Evolutionary conservation across 2,888 invertebrate genomes (phyloP).

Genomic region (Cataglyphis altisquamis): DNA sequence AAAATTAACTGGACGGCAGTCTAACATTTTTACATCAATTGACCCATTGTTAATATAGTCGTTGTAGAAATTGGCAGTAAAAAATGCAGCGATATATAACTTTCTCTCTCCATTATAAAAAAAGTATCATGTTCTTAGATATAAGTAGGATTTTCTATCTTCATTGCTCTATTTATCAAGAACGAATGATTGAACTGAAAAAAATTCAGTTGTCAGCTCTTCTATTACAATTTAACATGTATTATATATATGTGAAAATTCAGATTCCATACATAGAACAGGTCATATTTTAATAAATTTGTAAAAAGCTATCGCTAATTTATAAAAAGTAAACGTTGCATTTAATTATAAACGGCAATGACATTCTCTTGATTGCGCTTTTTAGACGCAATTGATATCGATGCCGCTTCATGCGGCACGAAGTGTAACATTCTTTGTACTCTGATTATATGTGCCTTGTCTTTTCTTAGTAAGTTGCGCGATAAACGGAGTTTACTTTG

Average conservation of each 20-base stretch:
- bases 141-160: neutral
- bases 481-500: neutral
- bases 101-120: slow-evolving; percentile 5
- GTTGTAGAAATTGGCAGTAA: slow-evolving; percentile 48
- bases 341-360: slow-evolving; percentile 70
- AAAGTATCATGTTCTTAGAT: neutral
- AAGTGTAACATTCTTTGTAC: slow-evolving; percentile 50
- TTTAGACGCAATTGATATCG: slow-evolving; percentile 12
- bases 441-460: slow-evolving; percentile 41
- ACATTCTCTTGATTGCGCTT: slow-evolving; percentile 41
- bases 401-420: slow-evolving; percentile 46
- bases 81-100: slow-evolving; percentile 44
- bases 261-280: slow-evolving; percentile 46
- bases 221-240: neutral
- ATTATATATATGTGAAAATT: slow-evolving; percentile 30
- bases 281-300: slow-evolving; percentile 62
- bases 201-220: neutral
- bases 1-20: slow-evolving; percentile 84
- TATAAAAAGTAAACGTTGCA: slow-evolving; percentile 74
- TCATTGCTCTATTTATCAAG: neutral
- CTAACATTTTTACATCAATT: slow-evolving; percentile 68
- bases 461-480: neutral
- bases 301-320: slow-evolving; percentile 68
- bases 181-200: neutral
- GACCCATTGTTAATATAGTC: slow-evolving; percentile 60